Evolutionary conservation across 1,140 invertebrate genomes (phyloP).

Genomic region (Drosophila guanche): DNA sequence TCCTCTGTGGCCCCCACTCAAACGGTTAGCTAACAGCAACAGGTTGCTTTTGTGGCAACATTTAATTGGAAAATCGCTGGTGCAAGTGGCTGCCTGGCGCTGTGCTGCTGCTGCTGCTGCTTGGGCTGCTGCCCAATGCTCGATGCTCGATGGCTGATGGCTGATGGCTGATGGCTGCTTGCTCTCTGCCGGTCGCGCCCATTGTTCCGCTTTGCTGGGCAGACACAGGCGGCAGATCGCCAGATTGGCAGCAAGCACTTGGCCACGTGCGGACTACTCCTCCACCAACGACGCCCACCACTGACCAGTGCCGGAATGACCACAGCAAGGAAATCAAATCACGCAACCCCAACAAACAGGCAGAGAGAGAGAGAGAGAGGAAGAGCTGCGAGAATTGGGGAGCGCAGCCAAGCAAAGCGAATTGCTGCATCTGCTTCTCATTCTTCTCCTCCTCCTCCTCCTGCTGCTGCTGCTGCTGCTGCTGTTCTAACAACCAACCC

Average conservation of each 20-base stretch:
- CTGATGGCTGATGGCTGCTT: constrained; percentile 5
- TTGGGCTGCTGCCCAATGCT: background rate
- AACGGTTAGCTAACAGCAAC: constrained; percentile 27
- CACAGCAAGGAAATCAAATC: constrained; percentile 55
- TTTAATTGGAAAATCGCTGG: constrained; percentile 54
- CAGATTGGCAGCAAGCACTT: constrained; percentile 5
- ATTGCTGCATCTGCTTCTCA: constrained; percentile 66
- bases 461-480: too few relatives aligned
- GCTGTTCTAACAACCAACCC: background rate
- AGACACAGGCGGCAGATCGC: background rate
- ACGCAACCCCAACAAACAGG: constrained; percentile 29
- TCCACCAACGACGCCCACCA: constrained; percentile 34
- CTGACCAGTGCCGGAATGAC: constrained; percentile 30
- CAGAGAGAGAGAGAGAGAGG: background rate
- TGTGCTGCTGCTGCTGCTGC: background rate
- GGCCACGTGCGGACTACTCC: constrained; percentile 38
- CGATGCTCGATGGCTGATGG: constrained; percentile 28
- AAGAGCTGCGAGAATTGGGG: constrained; percentile 23
- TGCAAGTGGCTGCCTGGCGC: constrained; percentile 34
- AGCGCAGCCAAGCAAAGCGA: constrained; percentile 70
- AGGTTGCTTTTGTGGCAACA: constrained; percentile 40
- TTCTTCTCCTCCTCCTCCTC: background rate
- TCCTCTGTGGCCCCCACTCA: too few relatives aligned
- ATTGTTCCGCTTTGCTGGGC: constrained; percentile 45
- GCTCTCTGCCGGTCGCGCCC: constrained; percentile 12